phyloP scores from a whole-genome alignment of 1,140 invertebrate genomes.

The Dinoponera quadriceps region DNA sequence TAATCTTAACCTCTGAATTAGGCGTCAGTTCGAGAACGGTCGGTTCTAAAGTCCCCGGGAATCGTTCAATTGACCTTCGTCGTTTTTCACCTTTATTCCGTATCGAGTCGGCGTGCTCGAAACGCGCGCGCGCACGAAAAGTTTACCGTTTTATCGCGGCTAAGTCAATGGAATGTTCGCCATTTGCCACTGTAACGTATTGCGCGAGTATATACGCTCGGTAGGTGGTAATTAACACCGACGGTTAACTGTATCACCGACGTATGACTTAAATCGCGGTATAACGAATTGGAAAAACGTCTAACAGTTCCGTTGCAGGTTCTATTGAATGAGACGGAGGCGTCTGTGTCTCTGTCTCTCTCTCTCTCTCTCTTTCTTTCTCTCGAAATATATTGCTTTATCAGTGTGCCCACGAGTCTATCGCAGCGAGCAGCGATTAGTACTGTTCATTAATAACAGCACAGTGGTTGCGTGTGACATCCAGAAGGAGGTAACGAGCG shows the following conservation, averaged over 20 bases:
- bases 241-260: conserved; percentile 39
- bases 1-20: too few relatives aligned
- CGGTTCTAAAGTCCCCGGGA: too few relatives aligned
- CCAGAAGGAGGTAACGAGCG: conserved; percentile 1
- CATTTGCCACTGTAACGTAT: conserved; percentile 14
- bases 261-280: conserved; percentile 5
- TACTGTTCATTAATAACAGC: conserved; percentile 3
- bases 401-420: neutral
- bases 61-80: neutral
- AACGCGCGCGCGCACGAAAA: neutral
- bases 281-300: neutral
- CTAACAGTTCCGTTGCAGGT: neutral
- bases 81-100: neutral
- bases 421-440: neutral
- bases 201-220: neutral
- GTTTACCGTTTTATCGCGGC: conserved; percentile 26
- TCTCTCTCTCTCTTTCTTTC: too few relatives aligned
- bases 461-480: neutral
- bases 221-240: conserved; percentile 8
- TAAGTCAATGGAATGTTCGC: neutral
- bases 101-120: neutral
- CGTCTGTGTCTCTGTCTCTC: too few relatives aligned
- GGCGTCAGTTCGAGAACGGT: too few relatives aligned
- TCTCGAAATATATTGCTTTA: neutral
- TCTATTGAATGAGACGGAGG: neutral